Evolutionary conservation across 2,797 vertebrate species (phyloP).

Genomic region (Megalops cyprinoides): DNA sequence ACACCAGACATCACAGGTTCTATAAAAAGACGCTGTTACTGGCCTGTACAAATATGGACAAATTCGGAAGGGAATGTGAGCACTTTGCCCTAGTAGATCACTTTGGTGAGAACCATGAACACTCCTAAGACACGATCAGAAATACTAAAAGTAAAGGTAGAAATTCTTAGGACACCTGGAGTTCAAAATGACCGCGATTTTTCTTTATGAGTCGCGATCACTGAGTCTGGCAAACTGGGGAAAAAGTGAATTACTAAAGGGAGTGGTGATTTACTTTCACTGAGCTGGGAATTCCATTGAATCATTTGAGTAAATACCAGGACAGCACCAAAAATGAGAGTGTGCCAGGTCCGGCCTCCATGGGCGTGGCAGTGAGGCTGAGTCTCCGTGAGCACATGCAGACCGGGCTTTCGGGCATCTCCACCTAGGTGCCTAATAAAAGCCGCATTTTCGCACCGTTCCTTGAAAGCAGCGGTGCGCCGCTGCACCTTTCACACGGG

Average conservation of each 20-base stretch:
- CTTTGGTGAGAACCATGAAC: no score
- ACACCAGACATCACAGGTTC: background rate
- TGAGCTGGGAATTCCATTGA: background rate
- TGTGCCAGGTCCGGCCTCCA: background rate
- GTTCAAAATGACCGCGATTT: no score
- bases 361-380: background rate
- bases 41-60: background rate
- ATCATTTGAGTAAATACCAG: background rate
- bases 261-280: no score
- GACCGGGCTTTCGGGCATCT: background rate
- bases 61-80: no score
- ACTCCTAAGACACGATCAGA: no score
- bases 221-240: background rate
- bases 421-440: background rate
- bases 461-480: background rate
- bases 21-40: no score
- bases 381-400: background rate
- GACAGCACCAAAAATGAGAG: background rate
- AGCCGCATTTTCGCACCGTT: background rate
- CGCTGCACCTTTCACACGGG: background rate
- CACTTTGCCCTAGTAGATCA: no score
- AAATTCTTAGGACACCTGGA: no score
- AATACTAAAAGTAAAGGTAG: no score
- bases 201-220: no score
- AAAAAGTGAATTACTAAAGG: no score